Conservation (phyloP, 2,797 vertebrate genomes). For the Dipus sagitta region DNA sequence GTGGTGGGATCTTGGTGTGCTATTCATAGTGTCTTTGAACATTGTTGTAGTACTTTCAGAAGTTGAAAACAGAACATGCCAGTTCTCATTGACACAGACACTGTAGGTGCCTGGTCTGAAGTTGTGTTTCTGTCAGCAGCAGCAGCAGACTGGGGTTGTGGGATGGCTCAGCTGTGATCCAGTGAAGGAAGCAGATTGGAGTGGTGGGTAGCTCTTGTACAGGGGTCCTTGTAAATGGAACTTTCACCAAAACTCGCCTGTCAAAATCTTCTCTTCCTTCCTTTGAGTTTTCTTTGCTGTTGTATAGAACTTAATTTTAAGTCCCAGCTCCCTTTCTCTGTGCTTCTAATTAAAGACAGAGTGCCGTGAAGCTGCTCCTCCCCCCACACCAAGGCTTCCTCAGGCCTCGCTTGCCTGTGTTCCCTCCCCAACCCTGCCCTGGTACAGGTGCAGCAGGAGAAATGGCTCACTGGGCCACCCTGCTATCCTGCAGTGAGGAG, state of each 20-base stretch:
- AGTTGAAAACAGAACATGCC: slow-evolving; percentile 2
- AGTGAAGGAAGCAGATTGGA: not conserved
- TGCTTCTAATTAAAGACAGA: not conserved
- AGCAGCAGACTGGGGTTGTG: not conserved
- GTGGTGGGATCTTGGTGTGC: slow-evolving; percentile 27
- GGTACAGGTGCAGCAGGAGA: not conserved
- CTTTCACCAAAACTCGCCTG: not conserved
- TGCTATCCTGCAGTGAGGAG: not conserved
- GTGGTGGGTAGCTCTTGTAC: not conserved
- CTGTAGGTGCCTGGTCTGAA: not conserved
- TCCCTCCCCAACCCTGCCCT: too few relatives aligned
- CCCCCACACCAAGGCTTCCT: too few relatives aligned
- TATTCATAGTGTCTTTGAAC: slow-evolving; percentile 38
- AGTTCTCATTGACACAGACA: not conserved
- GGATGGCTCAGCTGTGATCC: not conserved
- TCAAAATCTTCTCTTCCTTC: not conserved
- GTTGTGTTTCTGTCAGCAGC: not conserved
- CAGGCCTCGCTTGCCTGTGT: not conserved
- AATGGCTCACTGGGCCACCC: not conserved
- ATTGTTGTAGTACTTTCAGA: slow-evolving; percentile 55
- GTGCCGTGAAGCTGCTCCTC: too few relatives aligned
- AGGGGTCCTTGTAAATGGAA: not conserved
- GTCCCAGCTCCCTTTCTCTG: too few relatives aligned
- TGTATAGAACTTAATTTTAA: not conserved
- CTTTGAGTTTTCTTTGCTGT: not conserved